Percentiles rank a stretch among this genome's conserved stretches.
Evolutionary conservation across 2,113 vertebrate species (phyloP).

Genomic region (Ailuropoda melanoleuca): DNA sequence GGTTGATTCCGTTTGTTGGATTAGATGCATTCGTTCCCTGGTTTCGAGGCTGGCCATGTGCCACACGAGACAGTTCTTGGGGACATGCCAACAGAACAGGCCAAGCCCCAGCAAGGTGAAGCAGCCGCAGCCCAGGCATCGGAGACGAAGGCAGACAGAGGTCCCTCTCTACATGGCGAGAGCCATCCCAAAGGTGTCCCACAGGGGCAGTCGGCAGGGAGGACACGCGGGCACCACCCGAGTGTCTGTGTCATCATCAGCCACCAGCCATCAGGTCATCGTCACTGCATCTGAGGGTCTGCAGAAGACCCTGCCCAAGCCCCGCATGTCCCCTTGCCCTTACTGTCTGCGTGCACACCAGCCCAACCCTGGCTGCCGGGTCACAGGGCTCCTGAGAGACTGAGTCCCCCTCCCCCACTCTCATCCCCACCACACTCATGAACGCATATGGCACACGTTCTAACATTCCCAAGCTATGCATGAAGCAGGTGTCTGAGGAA

Average conservation of each 20-base stretch:
- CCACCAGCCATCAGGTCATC: neutral
- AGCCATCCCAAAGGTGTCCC: neutral
- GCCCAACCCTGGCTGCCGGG: neutral
- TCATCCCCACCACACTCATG: accelerated
- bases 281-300: neutral
- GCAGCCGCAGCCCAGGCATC: neutral
- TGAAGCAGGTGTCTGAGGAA: neutral
- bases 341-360: accelerated
- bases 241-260: neutral
- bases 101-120: neutral
- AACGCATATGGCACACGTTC: accelerated
- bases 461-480: neutral
- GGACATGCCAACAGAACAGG: slow-evolving; percentile 4
- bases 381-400: neutral
- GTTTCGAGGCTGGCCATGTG: slow-evolving; percentile 45
- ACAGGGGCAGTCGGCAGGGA: neutral
- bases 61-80: slow-evolving; percentile 52
- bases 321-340: neutral
- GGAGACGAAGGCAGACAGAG: neutral
- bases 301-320: accelerated
- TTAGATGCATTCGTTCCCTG: accelerated
- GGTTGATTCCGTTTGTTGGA: neutral
- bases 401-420: neutral
- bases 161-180: neutral
- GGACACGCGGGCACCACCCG: neutral